Base-by-base conservation (phyloP, 2,888 invertebrate species). In the Ormyrus thymus region DNA sequence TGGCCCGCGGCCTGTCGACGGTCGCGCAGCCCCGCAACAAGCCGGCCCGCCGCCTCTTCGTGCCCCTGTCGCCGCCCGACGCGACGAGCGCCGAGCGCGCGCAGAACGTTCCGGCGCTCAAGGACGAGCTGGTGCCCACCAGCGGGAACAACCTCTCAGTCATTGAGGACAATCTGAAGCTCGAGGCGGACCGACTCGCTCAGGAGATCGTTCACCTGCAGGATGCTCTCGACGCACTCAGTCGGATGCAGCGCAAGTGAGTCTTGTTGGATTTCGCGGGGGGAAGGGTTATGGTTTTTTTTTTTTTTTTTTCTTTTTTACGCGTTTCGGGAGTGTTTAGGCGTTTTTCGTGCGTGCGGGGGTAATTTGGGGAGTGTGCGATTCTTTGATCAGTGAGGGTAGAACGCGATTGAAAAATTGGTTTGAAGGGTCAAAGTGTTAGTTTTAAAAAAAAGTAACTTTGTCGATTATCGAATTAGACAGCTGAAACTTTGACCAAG, bases 111-210 rank as follows among this genome's bases (percentile, higher is more conserved):
- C 96, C 96, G 9, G 92, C 94, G 9, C 91, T 97, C 83, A 94
- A 95, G 85, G 95, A 97, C 86, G 97, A 97, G 90, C 92, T 98
- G 88, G 94, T 97, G 79, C 92, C 88, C 95, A 97, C 90, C 92
- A 96, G 81, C 83, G 96, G 80, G 83, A 93, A 94, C 74, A 94
- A 93, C 84, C 91, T 93, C 75, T 94, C 95, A 75, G 93, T 97
- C 70, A 93, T 94, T 87, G 95, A 96, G 86, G 97, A 98, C 89
- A 94, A 96, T 10, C 92, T 93, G 82, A 96, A 96, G 86, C 92
- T 97, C 81, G 97, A 97, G 87, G 91, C 94, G 68, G 89, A 90
- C 71, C 83, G 85, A 48, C 86, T 89, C 45, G 84, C 82, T 8
- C 87, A 87, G 80, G 96, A 97, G 91, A 97, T 97, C 86, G 95